A percentile compares a stretch with the other conserved stretches of the same genome.
Evolutionary conservation across 2,113 vertebrate genomes (phyloP).

Genomic region (Oreocharis arfaki): DNA sequence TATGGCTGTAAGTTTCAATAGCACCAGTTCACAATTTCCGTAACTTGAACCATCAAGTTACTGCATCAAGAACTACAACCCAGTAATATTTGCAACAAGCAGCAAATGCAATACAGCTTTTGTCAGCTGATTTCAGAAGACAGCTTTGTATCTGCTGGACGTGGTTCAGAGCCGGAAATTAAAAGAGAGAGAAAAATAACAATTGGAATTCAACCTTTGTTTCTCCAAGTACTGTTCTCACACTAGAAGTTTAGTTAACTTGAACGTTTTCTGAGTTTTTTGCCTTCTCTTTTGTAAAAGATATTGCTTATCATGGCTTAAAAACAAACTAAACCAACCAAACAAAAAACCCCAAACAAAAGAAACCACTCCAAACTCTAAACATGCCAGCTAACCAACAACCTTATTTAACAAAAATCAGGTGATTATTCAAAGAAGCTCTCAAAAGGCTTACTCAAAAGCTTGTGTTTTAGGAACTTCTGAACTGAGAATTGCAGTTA

Average conservation of each 20-base stretch:
- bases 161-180: neutral
- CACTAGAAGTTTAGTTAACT: neutral
- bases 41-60: neutral
- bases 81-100: neutral
- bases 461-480: neutral
- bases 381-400: neutral
- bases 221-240: neutral
- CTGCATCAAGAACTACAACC: neutral
- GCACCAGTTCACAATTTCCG: neutral
- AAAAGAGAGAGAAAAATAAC: neutral
- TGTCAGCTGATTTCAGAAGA: neutral
- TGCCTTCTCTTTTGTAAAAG: neutral
- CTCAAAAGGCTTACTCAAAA: neutral
- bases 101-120: neutral
- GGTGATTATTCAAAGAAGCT: neutral
- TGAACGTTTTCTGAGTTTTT: neutral
- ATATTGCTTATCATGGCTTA: neutral
- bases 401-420: neutral
- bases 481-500: neutral
- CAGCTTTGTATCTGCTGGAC: neutral
- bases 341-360: neutral
- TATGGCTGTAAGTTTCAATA: neutral
- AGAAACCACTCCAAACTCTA: neutral
- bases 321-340: neutral
- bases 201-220: neutral